phyloP scores from a whole-genome alignment of 2,797 vertebrate genomes.

The Bothrops alternatus region DNA sequence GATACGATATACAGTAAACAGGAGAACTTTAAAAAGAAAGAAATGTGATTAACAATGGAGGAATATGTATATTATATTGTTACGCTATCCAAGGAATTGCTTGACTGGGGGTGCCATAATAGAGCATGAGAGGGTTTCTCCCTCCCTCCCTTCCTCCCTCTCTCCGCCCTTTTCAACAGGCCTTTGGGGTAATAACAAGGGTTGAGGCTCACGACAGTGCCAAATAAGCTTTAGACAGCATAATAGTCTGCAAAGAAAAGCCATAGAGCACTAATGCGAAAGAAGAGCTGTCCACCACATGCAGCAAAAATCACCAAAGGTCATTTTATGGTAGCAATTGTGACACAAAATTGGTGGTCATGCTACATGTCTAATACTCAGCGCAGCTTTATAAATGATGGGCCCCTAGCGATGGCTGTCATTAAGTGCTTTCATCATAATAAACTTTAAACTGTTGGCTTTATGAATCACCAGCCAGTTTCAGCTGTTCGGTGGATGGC shows the following conservation, averaged over 20 bases:
- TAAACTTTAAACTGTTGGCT: conserved; percentile 90
- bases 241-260: conserved; percentile 84
- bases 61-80: conserved; percentile 77
- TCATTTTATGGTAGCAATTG: conserved; percentile 87
- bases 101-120: conserved; percentile 73
- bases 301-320: conserved; percentile 86
- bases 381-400: conserved; percentile 82
- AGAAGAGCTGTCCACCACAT: conserved; percentile 83
- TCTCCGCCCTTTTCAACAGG: conserved; percentile 68
- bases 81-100: conserved; percentile 72
- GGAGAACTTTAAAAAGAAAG: conserved; percentile 64
- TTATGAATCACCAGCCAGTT: conserved; percentile 85
- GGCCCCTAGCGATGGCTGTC: conserved; percentile 85
- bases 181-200: conserved; percentile 81
- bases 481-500: conserved; percentile 82
- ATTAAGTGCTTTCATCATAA: conserved; percentile 90
- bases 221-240: conserved; percentile 84
- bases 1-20: conserved; percentile 52
- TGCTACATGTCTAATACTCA: conserved; percentile 86
- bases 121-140: conserved; percentile 68
- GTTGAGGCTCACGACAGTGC: conserved; percentile 80
- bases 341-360: conserved; percentile 86
- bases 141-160: neutral
- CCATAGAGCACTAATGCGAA: conserved; percentile 83
- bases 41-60: conserved; percentile 65